Conservation (phyloP, 1,140 invertebrate species). For the Drosophila lini region DNA sequence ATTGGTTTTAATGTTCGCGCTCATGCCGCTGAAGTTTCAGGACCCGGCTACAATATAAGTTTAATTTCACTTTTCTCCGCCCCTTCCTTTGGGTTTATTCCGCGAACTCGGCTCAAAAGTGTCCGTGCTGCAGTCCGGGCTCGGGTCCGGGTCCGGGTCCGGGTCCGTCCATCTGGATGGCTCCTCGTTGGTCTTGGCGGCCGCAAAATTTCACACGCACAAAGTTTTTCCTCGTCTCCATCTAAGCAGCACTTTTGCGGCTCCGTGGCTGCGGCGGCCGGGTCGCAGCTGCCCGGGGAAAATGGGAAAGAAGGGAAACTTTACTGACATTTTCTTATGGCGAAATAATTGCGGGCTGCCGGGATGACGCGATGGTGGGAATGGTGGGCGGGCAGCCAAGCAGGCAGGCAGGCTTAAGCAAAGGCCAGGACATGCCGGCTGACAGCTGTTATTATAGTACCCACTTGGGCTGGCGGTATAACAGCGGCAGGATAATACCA, state of each 20-base stretch:
- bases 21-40: slow-evolving; percentile 70
- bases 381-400: not conserved
- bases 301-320: slow-evolving; percentile 51
- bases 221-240: slow-evolving; percentile 64
- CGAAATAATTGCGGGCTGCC: slow-evolving; percentile 66
- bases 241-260: slow-evolving; percentile 53
- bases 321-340: slow-evolving; percentile 79
- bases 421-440: slow-evolving; percentile 61
- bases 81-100: slow-evolving; percentile 20
- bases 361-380: not conserved
- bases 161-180: slow-evolving; percentile 51
- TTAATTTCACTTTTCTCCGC: slow-evolving; percentile 70
- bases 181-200: slow-evolving; percentile 56
- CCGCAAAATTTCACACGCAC: slow-evolving; percentile 80
- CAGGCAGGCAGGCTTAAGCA: slow-evolving; percentile 35
- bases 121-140: slow-evolving; percentile 57
- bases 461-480: slow-evolving; percentile 36
- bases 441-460: slow-evolving; percentile 72
- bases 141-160: not conserved
- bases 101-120: slow-evolving; percentile 64
- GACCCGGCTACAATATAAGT: slow-evolving; percentile 79
- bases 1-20: slow-evolving; percentile 74
- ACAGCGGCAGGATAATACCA: slow-evolving; percentile 36
- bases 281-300: slow-evolving; percentile 61
- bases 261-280: slow-evolving; percentile 24